These are phyloP conservation scores for Stegophylla sp. DNA, from an alignment of 2,888 invertebrate genomes.

Conservation along the genomic window DNA sequence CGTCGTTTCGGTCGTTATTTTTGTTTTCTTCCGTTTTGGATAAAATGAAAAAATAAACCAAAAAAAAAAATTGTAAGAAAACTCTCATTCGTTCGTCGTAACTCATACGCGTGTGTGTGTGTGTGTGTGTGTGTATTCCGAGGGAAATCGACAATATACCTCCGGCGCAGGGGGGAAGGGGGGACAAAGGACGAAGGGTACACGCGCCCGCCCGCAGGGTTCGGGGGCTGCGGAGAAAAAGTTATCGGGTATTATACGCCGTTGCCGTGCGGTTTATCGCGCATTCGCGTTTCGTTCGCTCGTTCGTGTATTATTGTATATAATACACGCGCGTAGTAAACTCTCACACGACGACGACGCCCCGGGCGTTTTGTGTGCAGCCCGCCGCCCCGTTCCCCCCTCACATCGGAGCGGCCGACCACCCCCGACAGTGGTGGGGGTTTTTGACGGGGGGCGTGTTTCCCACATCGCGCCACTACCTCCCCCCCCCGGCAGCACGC, in stretches of 20 bases:
- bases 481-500: background rate
- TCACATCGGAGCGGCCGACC: background rate
- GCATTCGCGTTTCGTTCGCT: conserved; percentile 45
- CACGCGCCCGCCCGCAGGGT: too few relatives aligned
- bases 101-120: background rate
- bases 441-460: conserved; percentile 52
- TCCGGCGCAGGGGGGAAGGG: background rate
- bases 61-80: too few relatives aligned
- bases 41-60: too few relatives aligned
- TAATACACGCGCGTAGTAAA: background rate
- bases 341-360: conserved; percentile 33
- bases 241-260: conserved; percentile 54
- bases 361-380: conserved; percentile 41
- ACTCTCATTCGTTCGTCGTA: background rate
- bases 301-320: conserved; percentile 51
- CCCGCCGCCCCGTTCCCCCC: background rate
- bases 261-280: conserved; percentile 53
- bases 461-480: conserved; percentile 5
- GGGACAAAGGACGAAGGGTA: too few relatives aligned
- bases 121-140: background rate
- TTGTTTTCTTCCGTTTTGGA: too few relatives aligned
- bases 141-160: conserved; percentile 38
- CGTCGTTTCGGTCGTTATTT: too few relatives aligned
- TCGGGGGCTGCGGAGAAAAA: background rate
- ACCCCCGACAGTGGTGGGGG: too few relatives aligned